Conservation (phyloP, 2,797 vertebrate genomes). For the Echeneis naucrates region DNA sequence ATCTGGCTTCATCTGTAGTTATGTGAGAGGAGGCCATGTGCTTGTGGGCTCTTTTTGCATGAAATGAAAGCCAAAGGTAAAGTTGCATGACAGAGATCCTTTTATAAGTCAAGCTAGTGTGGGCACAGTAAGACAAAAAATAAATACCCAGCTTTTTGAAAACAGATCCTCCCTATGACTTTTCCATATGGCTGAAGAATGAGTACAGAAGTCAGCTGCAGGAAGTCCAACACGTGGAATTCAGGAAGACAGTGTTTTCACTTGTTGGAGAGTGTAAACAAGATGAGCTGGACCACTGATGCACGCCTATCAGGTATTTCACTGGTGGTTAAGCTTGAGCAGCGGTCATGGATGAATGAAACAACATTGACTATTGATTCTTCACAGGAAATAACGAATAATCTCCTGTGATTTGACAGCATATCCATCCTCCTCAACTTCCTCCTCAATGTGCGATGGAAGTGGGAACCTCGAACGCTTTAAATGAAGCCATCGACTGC, state of each 20-base stretch:
- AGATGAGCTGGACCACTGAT: neutral
- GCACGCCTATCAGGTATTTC: neutral
- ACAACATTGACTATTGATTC: neutral
- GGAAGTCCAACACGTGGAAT: neutral
- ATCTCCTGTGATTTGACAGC: neutral
- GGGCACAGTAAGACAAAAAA: conserved; percentile 49
- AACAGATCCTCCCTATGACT: conserved; percentile 42
- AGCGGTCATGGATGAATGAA: neutral
- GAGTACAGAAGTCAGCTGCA: conserved; percentile 17
- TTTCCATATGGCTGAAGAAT: conserved; percentile 45
- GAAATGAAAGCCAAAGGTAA: conserved; percentile 71
- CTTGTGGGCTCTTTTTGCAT: conserved; percentile 52
- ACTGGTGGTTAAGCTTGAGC: neutral
- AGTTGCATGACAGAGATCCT: conserved; percentile 45
- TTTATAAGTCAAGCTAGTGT: conserved; percentile 36
- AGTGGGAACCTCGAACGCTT: no score
- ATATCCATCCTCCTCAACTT: neutral
- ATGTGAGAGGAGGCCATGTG: conserved; percentile 48
- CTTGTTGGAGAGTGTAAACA: neutral
- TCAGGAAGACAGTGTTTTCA: neutral
- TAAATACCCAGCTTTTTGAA: conserved; percentile 57
- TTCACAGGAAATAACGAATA: neutral
- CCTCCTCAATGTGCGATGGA: neutral
- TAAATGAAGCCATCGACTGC: no score
- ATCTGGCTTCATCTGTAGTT: conserved; percentile 41